Percentiles rank a stretch among this genome's conserved stretches.
Conservation (phyloP, 2,797 vertebrate species). For the Sarcophilus harrisii region DNA sequence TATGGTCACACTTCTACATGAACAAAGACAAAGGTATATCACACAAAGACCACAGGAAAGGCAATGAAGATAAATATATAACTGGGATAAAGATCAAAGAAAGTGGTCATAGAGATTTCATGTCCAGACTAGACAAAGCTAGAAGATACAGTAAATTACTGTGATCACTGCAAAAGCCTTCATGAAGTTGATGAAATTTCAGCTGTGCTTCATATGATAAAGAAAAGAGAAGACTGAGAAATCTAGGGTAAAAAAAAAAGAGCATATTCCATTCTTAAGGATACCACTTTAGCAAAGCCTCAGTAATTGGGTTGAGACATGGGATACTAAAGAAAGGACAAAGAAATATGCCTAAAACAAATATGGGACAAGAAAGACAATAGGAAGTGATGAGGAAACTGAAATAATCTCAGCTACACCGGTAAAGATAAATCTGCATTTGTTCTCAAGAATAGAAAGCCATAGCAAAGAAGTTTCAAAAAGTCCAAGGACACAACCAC, state of each 20-base stretch:
- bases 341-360: background rate
- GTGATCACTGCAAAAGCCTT: background rate
- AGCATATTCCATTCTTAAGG: background rate
- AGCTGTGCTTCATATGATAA: background rate
- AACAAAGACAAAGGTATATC: background rate
- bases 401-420: background rate
- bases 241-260: background rate
- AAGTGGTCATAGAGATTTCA: background rate
- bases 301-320: background rate
- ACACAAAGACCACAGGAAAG: slow-evolving; percentile 8
- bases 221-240: slow-evolving; percentile 5
- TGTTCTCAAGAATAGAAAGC: background rate
- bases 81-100: background rate
- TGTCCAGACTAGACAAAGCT: background rate
- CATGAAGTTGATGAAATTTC: slow-evolving; percentile 24
- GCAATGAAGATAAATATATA: background rate
- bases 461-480: background rate
- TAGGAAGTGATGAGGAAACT: background rate
- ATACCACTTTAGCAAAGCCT: slow-evolving; percentile 47
- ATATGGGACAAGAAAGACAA: background rate
- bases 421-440: background rate
- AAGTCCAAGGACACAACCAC: too few species aligned
- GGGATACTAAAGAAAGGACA: background rate
- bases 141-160: background rate
- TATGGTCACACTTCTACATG: background rate